A percentile compares a stretch with the other conserved stretches of the same genome.
Conservation (phyloP, 2,888 invertebrate species). For the Thymelicus acteon region DNA sequence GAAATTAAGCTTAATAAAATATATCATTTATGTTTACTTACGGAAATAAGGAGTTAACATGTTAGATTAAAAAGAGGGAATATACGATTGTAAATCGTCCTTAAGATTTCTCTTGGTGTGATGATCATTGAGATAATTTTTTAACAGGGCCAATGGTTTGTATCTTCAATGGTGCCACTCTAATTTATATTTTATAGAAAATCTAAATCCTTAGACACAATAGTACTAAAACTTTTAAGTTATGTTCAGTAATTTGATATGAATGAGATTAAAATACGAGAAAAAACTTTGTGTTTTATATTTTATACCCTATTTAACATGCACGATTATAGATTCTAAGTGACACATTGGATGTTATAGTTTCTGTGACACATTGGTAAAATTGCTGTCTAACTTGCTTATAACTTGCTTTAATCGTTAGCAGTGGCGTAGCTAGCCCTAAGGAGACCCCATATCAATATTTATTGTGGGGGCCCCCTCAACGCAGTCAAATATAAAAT, state of each 20-base stretch:
- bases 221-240: conserved; percentile 74
- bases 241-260: conserved; percentile 83
- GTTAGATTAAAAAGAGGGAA: conserved; percentile 56
- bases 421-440: too few relatives aligned
- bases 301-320: not conserved
- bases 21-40: conserved; percentile 69
- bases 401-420: too few relatives aligned
- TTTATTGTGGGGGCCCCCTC: too few relatives aligned
- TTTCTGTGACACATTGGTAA: too few relatives aligned
- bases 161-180: conserved; percentile 73
- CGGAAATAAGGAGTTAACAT: conserved; percentile 55
- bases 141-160: conserved; percentile 56
- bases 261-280: conserved; percentile 78
- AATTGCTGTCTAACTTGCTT: too few relatives aligned
- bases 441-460: too few relatives aligned
- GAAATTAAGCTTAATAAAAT: conserved; percentile 62
- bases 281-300: conserved; percentile 48
- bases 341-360: too few relatives aligned
- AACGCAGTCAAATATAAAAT: too few relatives aligned
- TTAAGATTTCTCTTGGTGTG: conserved; percentile 58
- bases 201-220: conserved; percentile 69
- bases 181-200: conserved; percentile 76
- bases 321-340: too few relatives aligned
- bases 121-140: conserved; percentile 64
- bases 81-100: conserved; percentile 74